Percentiles rank a stretch among this genome's conserved stretches.
Conservation (phyloP, 53 echinoderm and acorn worm genomes). For the Mesocentrotus franciscanus region DNA sequence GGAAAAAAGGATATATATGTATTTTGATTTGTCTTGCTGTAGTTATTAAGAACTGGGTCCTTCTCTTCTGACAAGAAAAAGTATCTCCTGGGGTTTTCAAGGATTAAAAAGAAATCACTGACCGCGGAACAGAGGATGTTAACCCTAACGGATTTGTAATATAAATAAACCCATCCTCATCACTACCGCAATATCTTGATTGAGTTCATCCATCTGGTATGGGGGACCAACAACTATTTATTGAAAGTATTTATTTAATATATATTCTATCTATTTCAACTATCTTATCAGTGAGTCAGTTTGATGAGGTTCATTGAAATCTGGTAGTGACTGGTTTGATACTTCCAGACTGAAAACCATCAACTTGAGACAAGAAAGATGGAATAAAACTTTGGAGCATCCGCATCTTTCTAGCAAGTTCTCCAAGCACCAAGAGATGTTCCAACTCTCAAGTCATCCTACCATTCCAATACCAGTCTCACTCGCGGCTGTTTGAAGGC, state of each 20-base stretch:
- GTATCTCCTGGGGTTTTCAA: neutral
- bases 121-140: neutral
- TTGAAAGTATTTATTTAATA: neutral
- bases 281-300: neutral
- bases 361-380: no score
- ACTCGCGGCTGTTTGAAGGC: neutral
- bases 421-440: neutral
- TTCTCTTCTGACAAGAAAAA: neutral
- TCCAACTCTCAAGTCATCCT: neutral
- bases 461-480: neutral
- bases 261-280: neutral
- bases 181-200: neutral
- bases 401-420: neutral
- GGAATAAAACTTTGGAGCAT: no score
- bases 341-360: no score
- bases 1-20: neutral
- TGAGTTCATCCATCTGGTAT: neutral
- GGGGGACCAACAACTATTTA: neutral
- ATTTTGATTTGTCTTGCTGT: neutral
- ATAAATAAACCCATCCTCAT: neutral
- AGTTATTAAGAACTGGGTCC: neutral
- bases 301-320: neutral
- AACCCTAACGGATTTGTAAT: neutral
- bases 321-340: no score
- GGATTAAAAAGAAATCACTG: neutral